Percentiles rank a stretch among this genome's conserved stretches.
phyloP scores from a whole-genome alignment of 2,797 vertebrate genomes.

The Artibeus jamaicensis region DNA sequence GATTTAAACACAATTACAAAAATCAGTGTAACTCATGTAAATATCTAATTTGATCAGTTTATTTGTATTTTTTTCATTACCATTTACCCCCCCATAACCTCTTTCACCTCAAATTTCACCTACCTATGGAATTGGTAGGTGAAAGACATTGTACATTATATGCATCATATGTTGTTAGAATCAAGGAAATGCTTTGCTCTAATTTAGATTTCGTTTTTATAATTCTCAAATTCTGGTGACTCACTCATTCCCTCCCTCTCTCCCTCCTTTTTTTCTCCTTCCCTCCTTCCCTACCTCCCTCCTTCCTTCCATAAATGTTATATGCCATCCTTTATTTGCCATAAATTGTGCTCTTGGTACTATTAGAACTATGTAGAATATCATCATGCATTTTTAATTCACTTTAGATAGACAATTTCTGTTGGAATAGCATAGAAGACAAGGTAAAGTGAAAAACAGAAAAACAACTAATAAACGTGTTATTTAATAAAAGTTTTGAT shows the following conservation, averaged over 20 bases:
- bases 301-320: background rate
- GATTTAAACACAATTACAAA: background rate
- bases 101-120: background rate
- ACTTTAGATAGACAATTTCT: background rate
- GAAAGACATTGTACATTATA: background rate
- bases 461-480: background rate
- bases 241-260: accelerated
- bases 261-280: too few species aligned
- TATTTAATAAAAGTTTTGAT: background rate
- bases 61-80: background rate
- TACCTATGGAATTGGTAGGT: background rate
- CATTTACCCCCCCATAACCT: background rate
- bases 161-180: background rate
- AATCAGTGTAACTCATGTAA: background rate
- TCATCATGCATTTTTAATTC: background rate
- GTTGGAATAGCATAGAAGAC: background rate
- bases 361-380: background rate
- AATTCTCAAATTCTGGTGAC: background rate
- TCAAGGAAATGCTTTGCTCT: background rate
- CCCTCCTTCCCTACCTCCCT: accelerated
- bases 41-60: background rate
- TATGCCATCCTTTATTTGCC: background rate
- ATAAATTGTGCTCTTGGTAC: background rate
- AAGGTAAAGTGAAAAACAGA: background rate
- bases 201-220: background rate